Percentiles rank a stretch among this genome's conserved stretches.
Evolutionary conservation across 2,797 vertebrate species (phyloP).

Genomic region (Argya squamiceps): DNA sequence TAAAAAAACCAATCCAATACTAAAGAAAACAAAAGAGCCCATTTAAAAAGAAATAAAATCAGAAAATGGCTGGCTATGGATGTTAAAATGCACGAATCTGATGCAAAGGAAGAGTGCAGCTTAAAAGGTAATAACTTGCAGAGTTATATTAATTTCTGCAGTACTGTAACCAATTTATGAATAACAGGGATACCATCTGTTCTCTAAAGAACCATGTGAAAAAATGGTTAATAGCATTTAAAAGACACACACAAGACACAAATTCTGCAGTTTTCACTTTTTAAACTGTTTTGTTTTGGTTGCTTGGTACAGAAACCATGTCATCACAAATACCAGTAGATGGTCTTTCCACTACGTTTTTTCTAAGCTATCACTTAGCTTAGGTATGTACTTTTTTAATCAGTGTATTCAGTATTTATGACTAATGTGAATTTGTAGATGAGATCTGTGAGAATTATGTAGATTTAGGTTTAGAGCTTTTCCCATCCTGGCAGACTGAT

Average conservation of each 20-base stretch:
- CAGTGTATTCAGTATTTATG: conserved; percentile 26
- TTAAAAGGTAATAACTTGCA: background rate
- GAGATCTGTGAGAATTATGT: conserved; percentile 51
- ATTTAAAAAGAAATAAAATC: background rate
- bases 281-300: background rate
- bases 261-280: background rate
- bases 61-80: background rate
- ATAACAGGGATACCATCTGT: conserved; percentile 37
- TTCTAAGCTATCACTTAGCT: background rate
- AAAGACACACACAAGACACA: background rate
- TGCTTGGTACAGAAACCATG: background rate
- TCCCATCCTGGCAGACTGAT: background rate
- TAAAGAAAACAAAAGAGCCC: background rate
- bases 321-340: background rate
- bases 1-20: background rate
- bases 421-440: conserved; percentile 35
- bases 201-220: background rate
- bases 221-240: conserved; percentile 13
- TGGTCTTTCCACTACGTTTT: background rate
- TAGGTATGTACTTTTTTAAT: conserved; percentile 3
- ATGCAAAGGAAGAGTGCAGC: background rate
- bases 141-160: background rate
- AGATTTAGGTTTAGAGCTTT: conserved; percentile 58
- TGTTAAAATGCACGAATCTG: background rate
- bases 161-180: background rate